phyloP scores from a whole-genome alignment of 2,113 vertebrate genomes.

The Cathartes aura region DNA sequence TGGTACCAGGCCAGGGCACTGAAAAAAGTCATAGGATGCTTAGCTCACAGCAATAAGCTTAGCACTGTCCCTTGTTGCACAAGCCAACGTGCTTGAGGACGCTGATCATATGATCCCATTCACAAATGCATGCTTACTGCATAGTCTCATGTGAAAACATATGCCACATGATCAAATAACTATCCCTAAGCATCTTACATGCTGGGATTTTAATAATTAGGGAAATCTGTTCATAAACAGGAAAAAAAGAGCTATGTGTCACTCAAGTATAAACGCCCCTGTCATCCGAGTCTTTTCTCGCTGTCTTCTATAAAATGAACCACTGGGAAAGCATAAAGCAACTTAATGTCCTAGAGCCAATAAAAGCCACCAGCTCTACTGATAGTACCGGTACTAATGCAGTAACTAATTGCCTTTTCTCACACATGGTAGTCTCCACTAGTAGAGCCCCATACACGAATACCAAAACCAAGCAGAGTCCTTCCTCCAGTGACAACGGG shows the following conservation, averaged over 20 bases:
- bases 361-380: not conserved
- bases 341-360: not conserved
- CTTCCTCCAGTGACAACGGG: not conserved
- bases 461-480: not conserved
- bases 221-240: not conserved
- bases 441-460: not conserved
- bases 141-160: not conserved
- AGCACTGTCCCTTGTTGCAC: not conserved
- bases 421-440: not conserved
- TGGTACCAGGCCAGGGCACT: not conserved
- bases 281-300: not conserved
- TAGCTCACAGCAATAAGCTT: not conserved
- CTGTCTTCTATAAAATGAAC: not conserved
- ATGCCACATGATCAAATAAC: not conserved
- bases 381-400: not conserved
- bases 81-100: not conserved
- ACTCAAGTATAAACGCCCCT: not conserved
- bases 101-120: not conserved
- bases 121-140: not conserved
- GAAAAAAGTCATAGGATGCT: not conserved
- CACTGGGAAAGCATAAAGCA: not conserved
- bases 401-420: not conserved
- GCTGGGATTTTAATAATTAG: slow-evolving; percentile 4
- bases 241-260: not conserved
- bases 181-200: not conserved